A percentile compares a stretch with the other conserved stretches of the same genome.
Evolutionary conservation across 1,140 invertebrate species (phyloP).

Genomic region (Dinoponera quadriceps): DNA sequence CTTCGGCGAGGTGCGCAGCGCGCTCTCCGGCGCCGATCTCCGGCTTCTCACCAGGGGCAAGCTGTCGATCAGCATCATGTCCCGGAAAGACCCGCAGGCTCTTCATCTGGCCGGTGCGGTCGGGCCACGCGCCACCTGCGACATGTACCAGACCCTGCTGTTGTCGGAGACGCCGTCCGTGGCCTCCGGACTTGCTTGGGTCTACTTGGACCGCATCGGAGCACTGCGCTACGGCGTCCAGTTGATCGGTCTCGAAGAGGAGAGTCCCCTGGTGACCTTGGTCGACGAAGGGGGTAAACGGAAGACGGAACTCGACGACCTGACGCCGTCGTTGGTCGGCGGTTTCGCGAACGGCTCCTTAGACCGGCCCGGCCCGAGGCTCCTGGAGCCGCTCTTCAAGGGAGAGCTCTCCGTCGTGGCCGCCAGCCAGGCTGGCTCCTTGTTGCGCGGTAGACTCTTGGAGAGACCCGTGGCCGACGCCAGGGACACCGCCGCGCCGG

Average conservation of each 20-base stretch:
- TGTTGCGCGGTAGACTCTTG: constrained; percentile 89
- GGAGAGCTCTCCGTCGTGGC: constrained; percentile 92
- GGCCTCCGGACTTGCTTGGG: constrained; percentile 91
- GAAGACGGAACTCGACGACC: constrained; percentile 89
- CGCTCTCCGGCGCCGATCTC: constrained; percentile 90
- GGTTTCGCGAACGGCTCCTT: constrained; percentile 90
- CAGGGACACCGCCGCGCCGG: constrained; percentile 88
- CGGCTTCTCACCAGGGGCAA: constrained; percentile 90
- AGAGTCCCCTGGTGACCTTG: constrained; percentile 89
- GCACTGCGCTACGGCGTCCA: constrained; percentile 90
- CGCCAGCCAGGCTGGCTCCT: constrained; percentile 85
- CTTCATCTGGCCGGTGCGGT: constrained; percentile 89
- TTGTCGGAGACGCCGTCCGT: constrained; percentile 83
- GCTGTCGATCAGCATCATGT: constrained; percentile 89
- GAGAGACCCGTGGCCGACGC: constrained; percentile 91
- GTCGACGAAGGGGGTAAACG: constrained; percentile 90
- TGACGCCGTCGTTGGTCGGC: constrained; percentile 87
- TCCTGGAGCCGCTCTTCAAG: constrained; percentile 92
- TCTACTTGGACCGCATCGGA: constrained; percentile 91
- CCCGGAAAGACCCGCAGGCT: constrained; percentile 87
- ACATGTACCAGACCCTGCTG: constrained; percentile 91
- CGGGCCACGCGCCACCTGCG: constrained; percentile 90
- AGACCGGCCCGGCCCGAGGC: constrained; percentile 88
- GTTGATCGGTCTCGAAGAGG: constrained; percentile 85
- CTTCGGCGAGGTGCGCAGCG: constrained; percentile 90